Evolutionary conservation across 2,113 vertebrate species (phyloP), one percentile per base, ranked within the genome.

Genomic region (Psilopsiagon aymara): DNA sequence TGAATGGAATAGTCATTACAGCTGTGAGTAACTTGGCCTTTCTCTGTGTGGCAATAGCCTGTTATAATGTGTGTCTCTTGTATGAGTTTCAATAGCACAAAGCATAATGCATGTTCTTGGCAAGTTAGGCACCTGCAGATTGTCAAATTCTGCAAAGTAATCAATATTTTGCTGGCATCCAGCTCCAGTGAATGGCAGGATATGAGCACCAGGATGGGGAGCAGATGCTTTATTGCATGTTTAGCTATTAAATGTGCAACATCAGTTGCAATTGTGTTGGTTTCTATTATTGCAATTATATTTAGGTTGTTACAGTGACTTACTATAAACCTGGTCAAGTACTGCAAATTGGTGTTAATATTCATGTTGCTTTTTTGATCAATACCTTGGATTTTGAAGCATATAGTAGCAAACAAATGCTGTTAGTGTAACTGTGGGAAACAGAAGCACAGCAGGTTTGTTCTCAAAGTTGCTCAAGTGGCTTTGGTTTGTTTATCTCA

Each of bases 101-200:
- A 74, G 17, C 5, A 0, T 31, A 37, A 71, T 51, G n/a, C 12
- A 27, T 59, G 57, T 70, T 76, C 59, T 63, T 84, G 76, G 60
- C 28, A 39, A 31, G 57, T 18, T 51, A 33, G n/a, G 37, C 49
- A 88, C 52, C 92, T 93, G 44, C 63, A 77, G 37, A 41, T 59
- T 37, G 64, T 55, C 49, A 68, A 9, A 59, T 71, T 44, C 66
- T 39, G 44, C 25, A 11, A 0, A 0, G 6, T 53, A 68, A 59
- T 77, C 33, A 66, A 80, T 49, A 29, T 5, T 35, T 71, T 69
- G 46, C 25, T 35, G 76, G 11, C 18, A 21, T 46, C 6, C 39
- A 47, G 17, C 67, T 69, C 33, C 17, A 27, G 51, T 31, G 84
- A 68, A 43, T 8, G 55, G 41, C 17, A 67, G 35, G 8, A 7